Base-by-base conservation (phyloP, 35 echinoderm and acorn worm genomes). In the Eucidaris tribuloides region DNA sequence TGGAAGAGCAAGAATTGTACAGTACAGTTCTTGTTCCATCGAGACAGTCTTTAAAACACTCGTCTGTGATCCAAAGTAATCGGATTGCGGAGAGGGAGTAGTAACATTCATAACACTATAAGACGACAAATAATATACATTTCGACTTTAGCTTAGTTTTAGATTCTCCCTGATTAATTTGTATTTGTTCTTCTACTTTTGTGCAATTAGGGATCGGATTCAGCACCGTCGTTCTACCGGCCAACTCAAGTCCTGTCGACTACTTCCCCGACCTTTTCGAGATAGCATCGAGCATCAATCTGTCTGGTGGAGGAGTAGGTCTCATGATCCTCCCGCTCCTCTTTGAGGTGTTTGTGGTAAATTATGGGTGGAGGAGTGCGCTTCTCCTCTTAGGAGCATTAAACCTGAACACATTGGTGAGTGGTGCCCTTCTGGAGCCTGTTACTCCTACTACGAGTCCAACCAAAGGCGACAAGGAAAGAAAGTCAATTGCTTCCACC, bases 191-290 rank as follows among this genome's bases (percentile, higher is more conserved):
- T n/a, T n/a, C n/a, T n/a, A n/a, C n/a, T n/a, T n/a, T n/a, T n/a
- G n/a, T n/a, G n/a, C n/a, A n/a, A n/a, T 40, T 11, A 74, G 68
- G 68, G 9, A 74, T 74, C 38, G 68, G 68, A 13, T 74, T 74
- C 23, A 74, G 68, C 41, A 74, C 68, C 0, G 68, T 74, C 3
- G 68, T 74, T 22, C 24, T 74, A 44, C 68, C 68, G n/a, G 68
- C 68, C 3, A 74, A 74, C 38, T 74, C 68, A 14, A 74, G 68
- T 7, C 68, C 68, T n/a, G 68, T 74, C 0, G 68, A 74, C 36
- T 74, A 74, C 37, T 74, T 74, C 22, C 68, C 68, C 2, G 68
- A 74, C 40, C 37, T 74, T n/a, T 74, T 74, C 37, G 68, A 74
- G 20, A 74, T 74, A 2, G 68, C 68, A 0, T 74, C 68, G 1